Conservation (phyloP, 1,140 invertebrate species). For the Parasteatoda tepidariorum region DNA sequence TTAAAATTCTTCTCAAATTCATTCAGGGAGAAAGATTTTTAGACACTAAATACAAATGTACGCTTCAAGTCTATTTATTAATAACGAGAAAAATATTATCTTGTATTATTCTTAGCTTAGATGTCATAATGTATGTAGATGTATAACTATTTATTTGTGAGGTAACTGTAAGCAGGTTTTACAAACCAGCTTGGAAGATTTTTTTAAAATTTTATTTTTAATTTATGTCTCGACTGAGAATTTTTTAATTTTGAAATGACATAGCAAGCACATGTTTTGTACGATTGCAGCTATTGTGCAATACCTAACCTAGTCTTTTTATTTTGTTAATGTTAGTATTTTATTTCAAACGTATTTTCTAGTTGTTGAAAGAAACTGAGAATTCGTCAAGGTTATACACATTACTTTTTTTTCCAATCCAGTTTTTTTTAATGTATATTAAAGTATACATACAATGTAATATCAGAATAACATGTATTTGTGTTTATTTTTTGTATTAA, state of each 20-base stretch:
- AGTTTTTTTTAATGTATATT: too few relatives aligned
- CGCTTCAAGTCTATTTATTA: conserved; percentile 60
- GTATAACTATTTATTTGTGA: conserved; percentile 60
- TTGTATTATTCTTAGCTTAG: conserved; percentile 61
- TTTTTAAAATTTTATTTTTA: conserved; percentile 16
- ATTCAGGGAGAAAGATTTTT: conserved; percentile 60
- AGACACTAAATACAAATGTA: conserved; percentile 52
- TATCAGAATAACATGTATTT: too few relatives aligned
- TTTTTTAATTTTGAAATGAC: not conserved
- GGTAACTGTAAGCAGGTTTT: conserved; percentile 56
- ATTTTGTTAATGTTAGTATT: not conserved
- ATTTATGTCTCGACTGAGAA: conserved; percentile 13
- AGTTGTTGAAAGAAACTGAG: too few relatives aligned
- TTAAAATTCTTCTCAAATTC: conserved; percentile 48
- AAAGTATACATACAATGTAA: too few relatives aligned
- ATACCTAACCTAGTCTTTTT: conserved; percentile 45
- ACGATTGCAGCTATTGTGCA: conserved; percentile 7
- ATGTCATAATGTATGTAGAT: conserved; percentile 59
- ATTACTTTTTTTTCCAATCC: too few relatives aligned
- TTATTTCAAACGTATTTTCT: too few relatives aligned
- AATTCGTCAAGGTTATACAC: too few relatives aligned
- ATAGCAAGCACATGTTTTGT: conserved; percentile 9
- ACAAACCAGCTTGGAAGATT: conserved; percentile 26
- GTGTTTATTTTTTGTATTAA: too few relatives aligned
- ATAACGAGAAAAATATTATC: conserved; percentile 57